A percentile compares a stretch with the other conserved stretches of the same genome.
Conservation (phyloP, 2,113 vertebrate genomes). For the Peromyscus maniculatus region DNA sequence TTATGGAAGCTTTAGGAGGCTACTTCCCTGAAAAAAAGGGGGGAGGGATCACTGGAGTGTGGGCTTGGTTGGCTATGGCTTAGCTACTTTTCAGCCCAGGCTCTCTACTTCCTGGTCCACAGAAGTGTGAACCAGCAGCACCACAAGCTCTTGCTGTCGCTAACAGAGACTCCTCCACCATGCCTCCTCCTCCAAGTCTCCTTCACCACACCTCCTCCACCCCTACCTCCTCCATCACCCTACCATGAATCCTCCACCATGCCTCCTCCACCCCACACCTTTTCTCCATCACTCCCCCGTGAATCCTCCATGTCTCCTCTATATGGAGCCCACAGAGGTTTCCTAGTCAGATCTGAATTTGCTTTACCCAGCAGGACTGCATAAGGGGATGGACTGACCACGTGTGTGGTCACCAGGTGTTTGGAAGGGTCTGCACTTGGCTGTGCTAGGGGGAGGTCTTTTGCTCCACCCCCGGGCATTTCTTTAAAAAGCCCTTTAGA, state of each 20-base stretch:
- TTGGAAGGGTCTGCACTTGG: too few relatives aligned
- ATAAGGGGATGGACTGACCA: too few relatives aligned
- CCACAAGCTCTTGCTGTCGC: not conserved
- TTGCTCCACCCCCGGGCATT: too few relatives aligned
- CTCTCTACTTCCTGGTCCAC: not conserved
- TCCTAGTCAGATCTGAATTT: too few relatives aligned
- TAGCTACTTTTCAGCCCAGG: not conserved
- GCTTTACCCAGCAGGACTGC: too few relatives aligned
- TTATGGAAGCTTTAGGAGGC: not conserved
- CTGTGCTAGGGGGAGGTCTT: too few relatives aligned
- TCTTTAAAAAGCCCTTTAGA: too few relatives aligned
- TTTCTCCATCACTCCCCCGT: too few relatives aligned
- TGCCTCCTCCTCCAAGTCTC: not conserved
- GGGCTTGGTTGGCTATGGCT: not conserved
- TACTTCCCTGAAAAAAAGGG: not conserved
- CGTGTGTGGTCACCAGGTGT: too few relatives aligned
- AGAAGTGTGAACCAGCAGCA: not conserved
- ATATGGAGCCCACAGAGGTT: too few relatives aligned
- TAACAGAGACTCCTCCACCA: not conserved
- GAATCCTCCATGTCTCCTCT: not conserved
- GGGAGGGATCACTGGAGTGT: not conserved
- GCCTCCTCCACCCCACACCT: not conserved
- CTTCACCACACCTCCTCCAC: not conserved
- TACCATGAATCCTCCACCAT: not conserved
- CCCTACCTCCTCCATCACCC: not conserved